Evolutionary conservation across 53 echinoderm and acorn worm species (phyloP).

Genomic region (Echinarachnius parma): DNA sequence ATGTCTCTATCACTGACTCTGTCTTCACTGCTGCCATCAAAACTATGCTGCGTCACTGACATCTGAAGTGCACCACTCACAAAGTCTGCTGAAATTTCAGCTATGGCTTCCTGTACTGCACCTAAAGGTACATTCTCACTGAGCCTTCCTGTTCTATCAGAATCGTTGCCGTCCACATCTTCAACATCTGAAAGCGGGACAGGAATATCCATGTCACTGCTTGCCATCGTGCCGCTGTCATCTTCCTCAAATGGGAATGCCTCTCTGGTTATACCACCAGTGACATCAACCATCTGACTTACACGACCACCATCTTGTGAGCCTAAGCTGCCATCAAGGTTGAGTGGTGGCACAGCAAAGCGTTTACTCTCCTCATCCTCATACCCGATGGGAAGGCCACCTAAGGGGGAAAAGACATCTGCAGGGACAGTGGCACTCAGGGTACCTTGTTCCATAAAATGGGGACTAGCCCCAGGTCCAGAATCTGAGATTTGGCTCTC

Average conservation of each 20-base stretch:
- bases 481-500: neutral
- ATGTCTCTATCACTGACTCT: neutral
- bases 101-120: conserved; percentile 70
- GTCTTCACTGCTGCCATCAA: conserved; percentile 35
- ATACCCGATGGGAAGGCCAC: neutral
- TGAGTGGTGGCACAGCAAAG: neutral
- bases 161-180: neutral
- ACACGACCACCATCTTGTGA: conserved; percentile 27
- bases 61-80: conserved; percentile 68
- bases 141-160: neutral
- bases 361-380: neutral
- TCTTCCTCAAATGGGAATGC: conserved; percentile 71
- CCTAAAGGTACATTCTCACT: conserved; percentile 13
- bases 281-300: conserved; percentile 13
- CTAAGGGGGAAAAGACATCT: conserved; percentile 31
- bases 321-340: conserved; percentile 17
- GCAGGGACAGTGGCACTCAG: neutral
- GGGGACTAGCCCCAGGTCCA: neutral
- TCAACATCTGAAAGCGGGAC: conserved; percentile 64
- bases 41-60: conserved; percentile 69
- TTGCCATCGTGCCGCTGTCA: conserved; percentile 56
- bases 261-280: conserved; percentile 53
- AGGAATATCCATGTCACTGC: conserved; percentile 70
- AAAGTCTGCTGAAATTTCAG: conserved; percentile 75
- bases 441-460: neutral